Conservation (phyloP, 2,797 vertebrate genomes). For the Dallia pectoralis region DNA sequence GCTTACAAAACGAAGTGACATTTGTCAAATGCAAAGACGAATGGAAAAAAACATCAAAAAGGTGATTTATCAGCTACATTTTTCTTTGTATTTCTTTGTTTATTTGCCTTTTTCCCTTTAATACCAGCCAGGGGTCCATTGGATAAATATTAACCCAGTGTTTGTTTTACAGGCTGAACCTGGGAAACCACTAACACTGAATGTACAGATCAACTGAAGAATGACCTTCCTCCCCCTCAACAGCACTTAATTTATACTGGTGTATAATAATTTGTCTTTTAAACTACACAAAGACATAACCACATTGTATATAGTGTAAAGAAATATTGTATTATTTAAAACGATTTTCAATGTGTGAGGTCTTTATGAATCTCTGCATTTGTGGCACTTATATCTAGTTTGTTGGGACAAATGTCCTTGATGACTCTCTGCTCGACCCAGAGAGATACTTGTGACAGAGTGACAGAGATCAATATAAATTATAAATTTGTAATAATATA, state of each 20-base stretch:
- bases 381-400: conserved; percentile 29
- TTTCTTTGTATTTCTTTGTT: too few species aligned
- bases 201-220: conserved; percentile 22
- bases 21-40: conserved; percentile 74
- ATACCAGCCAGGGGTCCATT: not conserved
- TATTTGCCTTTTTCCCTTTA: not conserved
- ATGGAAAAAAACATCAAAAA: conserved; percentile 60
- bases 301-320: conserved; percentile 45
- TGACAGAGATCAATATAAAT: conserved; percentile 3
- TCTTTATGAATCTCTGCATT: conserved; percentile 43
- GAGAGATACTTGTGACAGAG: conserved; percentile 9
- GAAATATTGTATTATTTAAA: conserved; percentile 53
- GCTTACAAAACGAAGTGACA: conserved; percentile 57
- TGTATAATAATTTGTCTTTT: conserved; percentile 52
- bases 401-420: conserved; percentile 15
- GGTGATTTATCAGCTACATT: conserved; percentile 44
- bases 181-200: conserved; percentile 50
- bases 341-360: conserved; percentile 39
- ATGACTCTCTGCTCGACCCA: conserved; percentile 6
- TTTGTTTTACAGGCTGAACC: conserved; percentile 52
- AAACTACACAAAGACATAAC: conserved; percentile 32
- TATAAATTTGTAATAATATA: not conserved
- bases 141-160: conserved; percentile 2
- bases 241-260: conserved; percentile 59
- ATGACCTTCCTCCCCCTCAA: conserved; percentile 21